phyloP scores from a whole-genome alignment of 2,113 vertebrate genomes.

The Alces alces region DNA sequence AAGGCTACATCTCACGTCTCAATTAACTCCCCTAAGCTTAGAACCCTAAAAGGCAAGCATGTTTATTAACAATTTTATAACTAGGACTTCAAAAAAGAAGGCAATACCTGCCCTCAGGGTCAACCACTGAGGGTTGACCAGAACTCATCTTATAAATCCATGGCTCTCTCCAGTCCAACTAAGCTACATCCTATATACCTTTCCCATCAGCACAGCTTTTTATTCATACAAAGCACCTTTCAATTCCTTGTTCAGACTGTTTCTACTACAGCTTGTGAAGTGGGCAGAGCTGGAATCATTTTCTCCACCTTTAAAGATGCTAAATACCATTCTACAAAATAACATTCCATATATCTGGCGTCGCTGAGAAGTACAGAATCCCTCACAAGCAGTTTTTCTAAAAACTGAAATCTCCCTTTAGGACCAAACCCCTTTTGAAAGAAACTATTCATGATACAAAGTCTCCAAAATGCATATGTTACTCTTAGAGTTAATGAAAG shows the following conservation, averaged over 20 bases:
- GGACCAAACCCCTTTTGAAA: background rate
- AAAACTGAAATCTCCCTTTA: background rate
- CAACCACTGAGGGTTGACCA: background rate
- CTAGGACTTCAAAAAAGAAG: constrained; percentile 16
- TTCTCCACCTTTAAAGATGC: constrained; percentile 1
- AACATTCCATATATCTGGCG: background rate
- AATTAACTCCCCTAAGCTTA: background rate
- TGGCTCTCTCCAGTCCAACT: background rate
- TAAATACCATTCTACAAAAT: constrained; percentile 1
- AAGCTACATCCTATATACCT: background rate
- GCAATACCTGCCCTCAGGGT: background rate
- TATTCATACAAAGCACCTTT: background rate
- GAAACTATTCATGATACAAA: background rate
- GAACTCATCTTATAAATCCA: background rate
- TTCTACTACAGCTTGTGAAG: background rate
- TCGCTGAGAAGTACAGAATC: background rate
- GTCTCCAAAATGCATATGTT: background rate
- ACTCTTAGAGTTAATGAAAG: constrained; percentile 28
- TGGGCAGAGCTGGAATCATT: background rate
- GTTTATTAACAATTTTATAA: background rate
- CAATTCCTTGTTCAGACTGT: background rate
- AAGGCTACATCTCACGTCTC: background rate
- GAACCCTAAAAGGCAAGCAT: background rate
- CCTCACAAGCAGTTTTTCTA: background rate
- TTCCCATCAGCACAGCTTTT: background rate